phyloP scores from a whole-genome alignment of 2,113 vertebrate species.

The Athene noctua region DNA sequence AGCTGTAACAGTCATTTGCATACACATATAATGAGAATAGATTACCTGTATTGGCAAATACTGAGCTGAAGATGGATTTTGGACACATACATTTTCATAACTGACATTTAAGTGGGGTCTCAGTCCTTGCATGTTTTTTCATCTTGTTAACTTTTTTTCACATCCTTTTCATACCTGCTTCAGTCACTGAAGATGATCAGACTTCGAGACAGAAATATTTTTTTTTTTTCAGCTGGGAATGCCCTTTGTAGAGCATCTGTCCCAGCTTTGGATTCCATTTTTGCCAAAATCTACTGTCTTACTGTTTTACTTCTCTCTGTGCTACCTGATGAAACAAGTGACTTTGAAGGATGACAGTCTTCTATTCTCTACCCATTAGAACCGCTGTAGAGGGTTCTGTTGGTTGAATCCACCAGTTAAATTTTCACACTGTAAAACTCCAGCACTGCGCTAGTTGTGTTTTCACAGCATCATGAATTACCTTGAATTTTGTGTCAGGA shows the following conservation, averaged over 20 bases:
- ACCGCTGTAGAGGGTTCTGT: neutral
- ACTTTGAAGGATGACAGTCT: neutral
- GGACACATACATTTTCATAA: neutral
- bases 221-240: neutral
- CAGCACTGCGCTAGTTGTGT: neutral
- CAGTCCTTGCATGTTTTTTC: neutral
- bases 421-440: neutral
- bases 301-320: neutral
- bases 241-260: neutral
- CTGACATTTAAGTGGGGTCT: neutral
- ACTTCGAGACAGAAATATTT: neutral
- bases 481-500: neutral
- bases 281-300: neutral
- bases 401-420: neutral
- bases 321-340: neutral
- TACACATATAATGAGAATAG: neutral
- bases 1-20: neutral
- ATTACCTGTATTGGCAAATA: neutral
- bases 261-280: neutral
- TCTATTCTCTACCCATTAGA: neutral
- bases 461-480: neutral
- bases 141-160: neutral
- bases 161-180: neutral
- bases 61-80: neutral
- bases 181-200: neutral